These are phyloP conservation scores for Thalassophryne amazonica DNA, from an alignment of 2,797 vertebrate genomes.

Conservation along the genomic window DNA sequence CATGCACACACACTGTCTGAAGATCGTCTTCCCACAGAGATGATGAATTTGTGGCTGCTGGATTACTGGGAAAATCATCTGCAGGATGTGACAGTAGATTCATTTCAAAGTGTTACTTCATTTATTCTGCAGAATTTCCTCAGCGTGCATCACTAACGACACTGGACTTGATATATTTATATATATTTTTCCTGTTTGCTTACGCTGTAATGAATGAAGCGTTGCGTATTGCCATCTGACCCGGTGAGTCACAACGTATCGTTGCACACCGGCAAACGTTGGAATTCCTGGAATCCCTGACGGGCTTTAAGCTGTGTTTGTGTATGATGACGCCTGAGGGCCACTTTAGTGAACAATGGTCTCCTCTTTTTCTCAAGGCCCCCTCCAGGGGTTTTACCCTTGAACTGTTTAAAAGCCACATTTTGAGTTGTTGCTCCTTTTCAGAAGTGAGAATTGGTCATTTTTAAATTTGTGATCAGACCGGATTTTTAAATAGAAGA, in stretches of 20 bases:
- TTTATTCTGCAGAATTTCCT: background rate
- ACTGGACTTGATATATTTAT: background rate
- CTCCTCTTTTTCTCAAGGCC: constrained; percentile 41
- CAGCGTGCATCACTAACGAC: background rate
- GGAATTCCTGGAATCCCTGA: constrained; percentile 62
- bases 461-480: too few species aligned
- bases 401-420: too few species aligned
- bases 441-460: too few species aligned
- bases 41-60: constrained; percentile 61
- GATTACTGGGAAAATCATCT: too few species aligned
- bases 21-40: constrained; percentile 53
- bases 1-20: background rate
- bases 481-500: too few species aligned
- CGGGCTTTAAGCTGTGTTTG: constrained; percentile 35
- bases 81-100: too few species aligned
- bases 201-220: background rate
- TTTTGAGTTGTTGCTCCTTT: too few species aligned
- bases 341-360: constrained; percentile 61
- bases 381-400: too few species aligned
- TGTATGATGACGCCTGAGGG: constrained; percentile 57
- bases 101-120: constrained; percentile 2
- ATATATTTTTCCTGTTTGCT: too few species aligned
- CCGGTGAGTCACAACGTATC: too few species aligned
- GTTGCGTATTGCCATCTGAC: too few species aligned
- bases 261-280: too few species aligned